Evolutionary conservation across 2,797 vertebrate genomes (phyloP).

Genomic region (Intellagama lesueurii): DNA sequence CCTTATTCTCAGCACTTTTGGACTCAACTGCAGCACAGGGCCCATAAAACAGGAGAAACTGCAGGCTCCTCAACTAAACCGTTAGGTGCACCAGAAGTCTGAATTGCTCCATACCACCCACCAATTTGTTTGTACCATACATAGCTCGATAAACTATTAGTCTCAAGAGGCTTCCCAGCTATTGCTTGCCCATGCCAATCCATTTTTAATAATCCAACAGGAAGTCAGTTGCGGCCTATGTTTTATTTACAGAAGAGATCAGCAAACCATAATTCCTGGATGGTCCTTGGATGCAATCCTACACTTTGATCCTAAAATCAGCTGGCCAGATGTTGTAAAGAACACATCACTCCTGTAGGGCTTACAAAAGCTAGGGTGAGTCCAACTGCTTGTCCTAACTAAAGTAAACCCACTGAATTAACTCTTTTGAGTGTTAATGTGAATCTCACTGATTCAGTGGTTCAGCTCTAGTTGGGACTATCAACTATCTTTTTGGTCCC

Average conservation of each 20-base stretch:
- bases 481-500: no score
- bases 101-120: not conserved
- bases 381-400: no score
- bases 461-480: no score
- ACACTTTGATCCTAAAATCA: not conserved
- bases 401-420: no score
- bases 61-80: not conserved
- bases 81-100: not conserved
- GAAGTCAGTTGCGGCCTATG: not conserved
- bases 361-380: no score
- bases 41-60: not conserved
- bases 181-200: not conserved
- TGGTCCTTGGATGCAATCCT: rapidly evolving
- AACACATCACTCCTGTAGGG: rapidly evolving
- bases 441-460: no score
- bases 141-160: not conserved
- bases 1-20: not conserved
- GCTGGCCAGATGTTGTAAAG: not conserved
- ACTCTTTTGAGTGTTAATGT: no score
- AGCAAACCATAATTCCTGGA: not conserved
- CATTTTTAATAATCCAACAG: conserved; percentile 42
- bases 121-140: not conserved
- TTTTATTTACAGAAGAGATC: not conserved
- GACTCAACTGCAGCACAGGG: not conserved
- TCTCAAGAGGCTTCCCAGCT: no score